Evolutionary conservation across 2,888 invertebrate species (phyloP).

Genomic region (Phytoseiulus persimilis): DNA sequence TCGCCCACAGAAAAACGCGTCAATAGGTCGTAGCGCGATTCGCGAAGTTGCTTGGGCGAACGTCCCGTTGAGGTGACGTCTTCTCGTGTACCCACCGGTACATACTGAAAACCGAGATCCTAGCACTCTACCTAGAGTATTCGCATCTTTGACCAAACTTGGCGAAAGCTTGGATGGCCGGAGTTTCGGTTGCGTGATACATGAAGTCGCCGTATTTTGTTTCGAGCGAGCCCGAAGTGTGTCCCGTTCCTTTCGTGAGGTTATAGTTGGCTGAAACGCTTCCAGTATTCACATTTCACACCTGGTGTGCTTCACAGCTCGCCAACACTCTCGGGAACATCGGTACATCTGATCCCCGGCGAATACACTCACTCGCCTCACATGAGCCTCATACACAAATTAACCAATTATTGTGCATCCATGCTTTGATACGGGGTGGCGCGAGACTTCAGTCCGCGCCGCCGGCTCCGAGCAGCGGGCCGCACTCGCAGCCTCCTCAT

Average conservation of each 20-base stretch:
- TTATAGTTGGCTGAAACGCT: not conserved
- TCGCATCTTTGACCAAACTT: not conserved
- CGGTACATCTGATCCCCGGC: conserved; percentile 5
- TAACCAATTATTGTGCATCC: conserved; percentile 33
- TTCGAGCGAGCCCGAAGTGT: not conserved
- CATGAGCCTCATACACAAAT: conserved; percentile 29
- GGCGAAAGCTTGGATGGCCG: not conserved
- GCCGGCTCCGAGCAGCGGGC: not conserved
- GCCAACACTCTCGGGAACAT: not conserved
- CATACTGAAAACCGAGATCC: too few species aligned
- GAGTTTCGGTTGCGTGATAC: not conserved
- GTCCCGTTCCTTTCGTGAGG: not conserved
- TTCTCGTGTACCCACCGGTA: too few species aligned
- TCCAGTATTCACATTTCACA: conserved; percentile 5
- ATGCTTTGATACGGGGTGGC: not conserved
- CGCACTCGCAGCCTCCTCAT: too few species aligned
- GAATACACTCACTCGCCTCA: conserved; percentile 5
- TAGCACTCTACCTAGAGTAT: not conserved
- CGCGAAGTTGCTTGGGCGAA: too few species aligned
- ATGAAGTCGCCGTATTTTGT: not conserved
- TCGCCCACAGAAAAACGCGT: too few species aligned
- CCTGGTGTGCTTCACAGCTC: not conserved
- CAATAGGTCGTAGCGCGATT: too few species aligned
- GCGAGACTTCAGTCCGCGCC: not conserved
- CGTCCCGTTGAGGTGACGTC: too few species aligned